Conservation (phyloP, 2,797 vertebrate species). For the Sciurus vulgaris region DNA sequence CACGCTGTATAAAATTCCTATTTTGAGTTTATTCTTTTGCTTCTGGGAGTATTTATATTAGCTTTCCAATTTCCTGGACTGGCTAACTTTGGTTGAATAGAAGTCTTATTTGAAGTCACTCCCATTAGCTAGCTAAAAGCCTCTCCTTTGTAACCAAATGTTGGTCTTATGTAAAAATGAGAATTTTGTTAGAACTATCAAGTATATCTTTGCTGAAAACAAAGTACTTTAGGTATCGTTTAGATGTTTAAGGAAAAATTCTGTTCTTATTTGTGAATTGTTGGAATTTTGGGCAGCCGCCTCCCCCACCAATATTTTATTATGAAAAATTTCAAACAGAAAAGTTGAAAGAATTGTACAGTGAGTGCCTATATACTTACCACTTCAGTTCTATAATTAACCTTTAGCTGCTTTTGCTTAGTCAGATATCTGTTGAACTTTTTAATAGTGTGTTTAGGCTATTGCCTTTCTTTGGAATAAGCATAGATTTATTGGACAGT, state of each 20-base stretch:
- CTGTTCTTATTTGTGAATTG: constrained; percentile 46
- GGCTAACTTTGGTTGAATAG: constrained; percentile 46
- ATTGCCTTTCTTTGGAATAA: constrained; percentile 29
- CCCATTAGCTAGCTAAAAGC: not conserved
- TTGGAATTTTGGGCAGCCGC: not conserved
- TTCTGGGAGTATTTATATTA: constrained; percentile 63
- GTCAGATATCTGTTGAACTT: not conserved
- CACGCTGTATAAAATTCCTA: not conserved
- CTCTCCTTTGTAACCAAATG: not conserved
- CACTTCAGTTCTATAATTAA: not conserved
- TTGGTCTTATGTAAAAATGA: not conserved
- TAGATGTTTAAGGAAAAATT: constrained; percentile 7
- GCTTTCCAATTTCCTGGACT: constrained; percentile 54
- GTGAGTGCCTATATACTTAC: not conserved
- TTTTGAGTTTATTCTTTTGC: constrained; percentile 43
- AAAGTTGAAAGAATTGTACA: constrained; percentile 20
- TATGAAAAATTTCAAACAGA: constrained; percentile 51
- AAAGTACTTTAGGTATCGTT: not conserved
- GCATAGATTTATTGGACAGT: not conserved
- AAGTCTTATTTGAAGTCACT: constrained; percentile 61
- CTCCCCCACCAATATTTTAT: not conserved
- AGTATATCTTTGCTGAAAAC: constrained; percentile 40
- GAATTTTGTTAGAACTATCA: not conserved
- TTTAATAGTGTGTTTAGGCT: constrained; percentile 17
- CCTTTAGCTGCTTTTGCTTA: constrained; percentile 31